These are phyloP conservation scores for Macaria notata DNA, from an alignment of 2,888 invertebrate species.

Conservation along the genomic window DNA sequence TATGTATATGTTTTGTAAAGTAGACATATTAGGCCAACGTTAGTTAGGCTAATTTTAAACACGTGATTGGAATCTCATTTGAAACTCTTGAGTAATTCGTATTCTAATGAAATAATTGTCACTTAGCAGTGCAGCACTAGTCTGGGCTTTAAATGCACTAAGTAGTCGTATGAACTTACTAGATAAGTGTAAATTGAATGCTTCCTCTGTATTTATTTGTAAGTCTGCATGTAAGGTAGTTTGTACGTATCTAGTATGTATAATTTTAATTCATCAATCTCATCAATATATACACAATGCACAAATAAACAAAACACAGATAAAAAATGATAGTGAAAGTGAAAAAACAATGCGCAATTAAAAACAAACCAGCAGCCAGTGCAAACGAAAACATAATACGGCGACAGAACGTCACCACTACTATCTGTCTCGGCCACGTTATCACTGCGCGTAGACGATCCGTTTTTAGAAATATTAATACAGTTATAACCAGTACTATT, in stretches of 20 bases:
- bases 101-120: neutral
- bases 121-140: neutral
- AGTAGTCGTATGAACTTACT: neutral
- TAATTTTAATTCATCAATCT: neutral
- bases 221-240: no score
- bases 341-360: conserved; percentile 42
- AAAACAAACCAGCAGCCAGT: conserved; percentile 49
- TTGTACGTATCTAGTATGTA: neutral
- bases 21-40: no score
- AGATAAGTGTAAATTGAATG: neutral
- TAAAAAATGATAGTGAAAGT: neutral
- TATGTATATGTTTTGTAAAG: no score
- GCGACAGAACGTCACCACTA: conserved; percentile 59
- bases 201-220: no score
- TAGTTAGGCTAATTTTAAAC: conserved; percentile 9
- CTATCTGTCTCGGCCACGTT: conserved; percentile 72
- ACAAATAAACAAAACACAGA: neutral
- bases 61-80: conserved; percentile 3
- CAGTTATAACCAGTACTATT: conserved; percentile 80
- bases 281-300: neutral
- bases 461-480: conserved; percentile 83
- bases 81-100: conserved; percentile 1
- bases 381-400: conserved; percentile 40
- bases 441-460: conserved; percentile 75
- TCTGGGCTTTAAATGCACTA: neutral